Conservation (phyloP, 1,140 invertebrate species). For the Camponotus floridanus region DNA sequence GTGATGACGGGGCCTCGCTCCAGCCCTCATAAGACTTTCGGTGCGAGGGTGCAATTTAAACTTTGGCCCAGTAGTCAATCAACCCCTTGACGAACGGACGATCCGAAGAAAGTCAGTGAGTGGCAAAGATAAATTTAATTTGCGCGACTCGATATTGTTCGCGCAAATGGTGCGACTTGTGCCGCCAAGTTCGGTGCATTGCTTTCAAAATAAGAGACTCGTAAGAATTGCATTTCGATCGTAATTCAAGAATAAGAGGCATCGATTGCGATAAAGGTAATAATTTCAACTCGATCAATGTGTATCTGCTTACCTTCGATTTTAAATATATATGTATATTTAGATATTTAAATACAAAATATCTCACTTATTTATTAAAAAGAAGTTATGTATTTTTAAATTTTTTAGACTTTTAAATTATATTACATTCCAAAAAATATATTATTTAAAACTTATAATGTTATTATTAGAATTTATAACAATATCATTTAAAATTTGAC, state of each 20-base stretch:
- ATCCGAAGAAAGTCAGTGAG: constrained; percentile 31
- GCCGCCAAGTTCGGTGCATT: background rate
- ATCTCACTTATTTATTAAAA: background rate
- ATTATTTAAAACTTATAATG: too few relatives aligned
- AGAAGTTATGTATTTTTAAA: background rate
- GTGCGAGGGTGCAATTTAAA: constrained; percentile 79
- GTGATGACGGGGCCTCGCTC: constrained; percentile 62
- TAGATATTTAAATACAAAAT: background rate
- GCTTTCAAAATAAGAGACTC: background rate
- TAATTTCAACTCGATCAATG: background rate
- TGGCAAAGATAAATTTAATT: background rate
- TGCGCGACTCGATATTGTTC: background rate
- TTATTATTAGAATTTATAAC: too few relatives aligned
- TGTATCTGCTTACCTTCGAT: background rate
- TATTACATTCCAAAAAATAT: too few relatives aligned
- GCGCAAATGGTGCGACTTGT: background rate
- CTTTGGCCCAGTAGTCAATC: constrained; percentile 79
- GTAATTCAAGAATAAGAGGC: constrained; percentile 26
- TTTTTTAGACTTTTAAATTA: background rate
- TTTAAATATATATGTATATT: background rate
- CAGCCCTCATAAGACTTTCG: constrained; percentile 71
- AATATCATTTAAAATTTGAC: too few relatives aligned
- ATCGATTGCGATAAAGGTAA: constrained; percentile 46
- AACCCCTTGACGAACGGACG: constrained; percentile 71
- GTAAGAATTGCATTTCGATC: constrained; percentile 11